Percentiles rank a stretch among this genome's conserved stretches.
phyloP scores from a whole-genome alignment of 2,888 invertebrate species.

The Athrips mouffetella region DNA sequence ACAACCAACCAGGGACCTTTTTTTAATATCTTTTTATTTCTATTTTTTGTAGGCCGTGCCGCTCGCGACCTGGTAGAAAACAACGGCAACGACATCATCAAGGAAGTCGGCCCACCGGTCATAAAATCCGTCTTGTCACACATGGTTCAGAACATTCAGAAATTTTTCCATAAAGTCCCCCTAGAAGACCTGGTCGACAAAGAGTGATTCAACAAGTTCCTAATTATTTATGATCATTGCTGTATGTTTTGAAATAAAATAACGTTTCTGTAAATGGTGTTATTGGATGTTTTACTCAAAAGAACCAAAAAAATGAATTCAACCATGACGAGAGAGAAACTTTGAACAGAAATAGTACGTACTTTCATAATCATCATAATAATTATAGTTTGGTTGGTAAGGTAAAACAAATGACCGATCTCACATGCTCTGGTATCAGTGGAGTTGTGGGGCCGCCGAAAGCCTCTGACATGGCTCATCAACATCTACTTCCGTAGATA shows the following conservation, averaged over 20 bases:
- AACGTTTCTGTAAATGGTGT: no score
- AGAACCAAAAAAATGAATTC: no score
- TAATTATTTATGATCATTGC: slow-evolving; percentile 23
- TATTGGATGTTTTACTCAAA: no score
- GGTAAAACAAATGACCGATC: no score
- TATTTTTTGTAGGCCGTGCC: slow-evolving; percentile 1
- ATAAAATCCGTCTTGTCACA: slow-evolving; percentile 33
- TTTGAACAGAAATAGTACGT: no score
- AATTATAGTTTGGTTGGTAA: no score
- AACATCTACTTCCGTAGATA: no score
- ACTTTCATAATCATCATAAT: no score
- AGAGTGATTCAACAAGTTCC: slow-evolving; percentile 23
- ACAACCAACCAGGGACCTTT: neutral
- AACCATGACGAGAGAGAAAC: no score
- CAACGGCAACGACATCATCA: slow-evolving; percentile 43
- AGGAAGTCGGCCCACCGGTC: slow-evolving; percentile 46
- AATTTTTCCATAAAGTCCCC: slow-evolving; percentile 33
- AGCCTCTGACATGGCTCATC: no score
- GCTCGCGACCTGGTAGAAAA: slow-evolving; percentile 27
- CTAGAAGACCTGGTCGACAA: slow-evolving; percentile 30
- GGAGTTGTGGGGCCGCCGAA: no score
- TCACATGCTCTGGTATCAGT: no score
- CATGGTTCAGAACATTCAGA: slow-evolving; percentile 34
- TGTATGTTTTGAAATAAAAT: neutral
- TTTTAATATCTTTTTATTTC: neutral